phyloP scores from a whole-genome alignment of 2,888 invertebrate genomes.

The Drosophila differens region DNA sequence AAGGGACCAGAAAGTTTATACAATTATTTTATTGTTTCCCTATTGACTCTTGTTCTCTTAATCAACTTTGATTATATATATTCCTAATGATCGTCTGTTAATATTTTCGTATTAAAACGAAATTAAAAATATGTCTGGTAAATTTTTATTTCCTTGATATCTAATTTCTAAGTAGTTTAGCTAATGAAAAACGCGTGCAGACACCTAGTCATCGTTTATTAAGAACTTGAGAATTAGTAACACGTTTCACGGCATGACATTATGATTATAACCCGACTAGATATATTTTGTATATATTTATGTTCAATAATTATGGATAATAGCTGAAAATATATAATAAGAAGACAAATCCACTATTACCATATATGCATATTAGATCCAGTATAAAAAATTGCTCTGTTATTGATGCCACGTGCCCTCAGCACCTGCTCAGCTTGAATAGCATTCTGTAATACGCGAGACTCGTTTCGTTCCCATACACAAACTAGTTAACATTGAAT shows the following conservation, averaged over 20 bases:
- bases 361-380: not conserved
- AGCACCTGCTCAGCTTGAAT: not conserved
- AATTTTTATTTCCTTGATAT: not conserved
- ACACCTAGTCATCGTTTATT: slow-evolving; percentile 15
- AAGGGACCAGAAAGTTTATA: not conserved
- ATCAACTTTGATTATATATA: not conserved
- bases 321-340: not conserved
- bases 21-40: not conserved
- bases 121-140: not conserved
- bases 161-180: slow-evolving; percentile 22
- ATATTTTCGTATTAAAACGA: not conserved
- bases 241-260: slow-evolving; percentile 37
- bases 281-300: slow-evolving; percentile 26
- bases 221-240: slow-evolving; percentile 33
- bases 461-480: slow-evolving; percentile 33
- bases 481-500: slow-evolving; percentile 73
- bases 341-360: not conserved
- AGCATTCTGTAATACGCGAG: not conserved
- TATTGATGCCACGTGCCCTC: not conserved
- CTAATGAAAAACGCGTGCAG: slow-evolving; percentile 44
- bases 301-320: slow-evolving; percentile 1
- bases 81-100: not conserved
- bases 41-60: not conserved
- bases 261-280: slow-evolving; percentile 36
- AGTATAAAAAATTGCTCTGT: not conserved